Percentiles rank a stretch among this genome's conserved stretches.
Conservation (phyloP, 2,888 invertebrate species). For the Patella caerulea region DNA sequence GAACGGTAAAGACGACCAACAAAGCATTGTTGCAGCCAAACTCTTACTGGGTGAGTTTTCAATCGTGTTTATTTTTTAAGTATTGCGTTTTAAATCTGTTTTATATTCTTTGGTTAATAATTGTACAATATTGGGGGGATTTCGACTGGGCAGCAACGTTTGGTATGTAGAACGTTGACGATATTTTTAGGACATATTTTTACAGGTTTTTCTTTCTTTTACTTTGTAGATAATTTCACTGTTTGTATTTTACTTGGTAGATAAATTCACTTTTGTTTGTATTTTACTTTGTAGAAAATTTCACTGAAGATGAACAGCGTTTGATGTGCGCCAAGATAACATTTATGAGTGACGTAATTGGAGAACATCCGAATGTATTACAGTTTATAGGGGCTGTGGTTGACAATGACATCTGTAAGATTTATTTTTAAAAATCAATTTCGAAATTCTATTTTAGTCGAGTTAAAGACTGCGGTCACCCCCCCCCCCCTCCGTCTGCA, state of each 20-base stretch:
- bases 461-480: too few relatives aligned
- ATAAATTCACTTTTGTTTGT: too few relatives aligned
- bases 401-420: conserved; percentile 23
- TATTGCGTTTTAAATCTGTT: too few relatives aligned
- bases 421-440: neutral
- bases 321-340: conserved; percentile 26
- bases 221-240: too few relatives aligned
- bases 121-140: too few relatives aligned
- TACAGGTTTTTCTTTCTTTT: too few relatives aligned
- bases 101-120: too few relatives aligned
- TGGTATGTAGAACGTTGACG: too few relatives aligned
- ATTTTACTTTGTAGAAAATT: neutral
- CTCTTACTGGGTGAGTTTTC: conserved; percentile 21
- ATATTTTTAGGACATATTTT: too few relatives aligned
- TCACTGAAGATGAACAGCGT: conserved; percentile 9
- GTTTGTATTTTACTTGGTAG: too few relatives aligned
- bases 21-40: conserved; percentile 25
- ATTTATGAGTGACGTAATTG: conserved; percentile 15
- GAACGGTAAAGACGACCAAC: neutral
- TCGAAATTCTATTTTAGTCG: neutral
- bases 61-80: neutral
- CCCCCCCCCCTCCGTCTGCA: too few relatives aligned
- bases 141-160: too few relatives aligned
- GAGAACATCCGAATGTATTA: conserved; percentile 16
- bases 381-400: conserved; percentile 21